Evolutionary conservation across 2,113 vertebrate genomes (phyloP).

Genomic region (Gymnogyps californianus): DNA sequence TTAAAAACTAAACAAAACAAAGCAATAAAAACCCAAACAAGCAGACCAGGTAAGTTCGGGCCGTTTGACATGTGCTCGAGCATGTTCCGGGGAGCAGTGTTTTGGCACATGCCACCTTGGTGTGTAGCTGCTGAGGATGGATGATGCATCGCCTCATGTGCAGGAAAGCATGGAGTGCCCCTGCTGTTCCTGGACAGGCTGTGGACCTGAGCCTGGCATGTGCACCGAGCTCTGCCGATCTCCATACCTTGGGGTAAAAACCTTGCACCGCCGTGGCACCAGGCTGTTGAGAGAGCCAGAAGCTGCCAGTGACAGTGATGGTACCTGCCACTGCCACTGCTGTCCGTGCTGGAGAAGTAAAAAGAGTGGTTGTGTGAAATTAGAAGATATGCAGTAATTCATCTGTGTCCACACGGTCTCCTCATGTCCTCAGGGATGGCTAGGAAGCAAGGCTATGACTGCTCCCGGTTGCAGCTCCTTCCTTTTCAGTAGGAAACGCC

Average conservation of each 20-base stretch:
- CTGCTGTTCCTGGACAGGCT: not conserved
- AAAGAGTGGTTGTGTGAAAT: no score
- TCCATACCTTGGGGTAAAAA: rapidly evolving
- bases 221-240: rapidly evolving
- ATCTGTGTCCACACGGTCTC: not conserved
- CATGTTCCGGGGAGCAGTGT: rapidly evolving
- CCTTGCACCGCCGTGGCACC: rapidly evolving
- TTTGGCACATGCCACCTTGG: rapidly evolving
- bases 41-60: not conserved
- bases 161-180: rapidly evolving
- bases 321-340: not conserved
- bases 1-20: not conserved
- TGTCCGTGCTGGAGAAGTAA: not conserved
- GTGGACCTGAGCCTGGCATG: rapidly evolving
- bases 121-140: not conserved
- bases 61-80: rapidly evolving
- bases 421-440: not conserved
- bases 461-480: not conserved
- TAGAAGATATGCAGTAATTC: rapidly evolving
- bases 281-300: not conserved
- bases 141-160: rapidly evolving
- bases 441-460: not conserved
- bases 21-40: not conserved
- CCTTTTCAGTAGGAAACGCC: not conserved
- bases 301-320: not conserved